These are phyloP conservation scores for Hylaea fasciaria DNA, from an alignment of 2,888 invertebrate species.

Conservation along the genomic window DNA sequence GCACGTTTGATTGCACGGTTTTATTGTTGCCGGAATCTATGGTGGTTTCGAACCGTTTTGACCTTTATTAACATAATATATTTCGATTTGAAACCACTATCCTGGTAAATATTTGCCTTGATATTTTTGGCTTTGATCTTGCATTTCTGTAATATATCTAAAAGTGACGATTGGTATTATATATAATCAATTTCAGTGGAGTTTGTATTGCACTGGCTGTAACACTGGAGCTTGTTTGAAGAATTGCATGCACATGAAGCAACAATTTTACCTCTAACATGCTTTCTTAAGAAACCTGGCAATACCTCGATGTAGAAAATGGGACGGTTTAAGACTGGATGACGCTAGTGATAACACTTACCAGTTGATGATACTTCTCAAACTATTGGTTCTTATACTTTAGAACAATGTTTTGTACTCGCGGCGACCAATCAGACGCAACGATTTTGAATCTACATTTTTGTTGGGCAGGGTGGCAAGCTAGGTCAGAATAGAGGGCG, in stretches of 20 bases:
- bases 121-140: constrained; percentile 2
- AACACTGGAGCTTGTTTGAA: constrained; percentile 31
- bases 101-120: neutral
- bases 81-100: constrained; percentile 5
- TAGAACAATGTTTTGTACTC: no score
- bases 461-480: no score
- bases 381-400: no score
- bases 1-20: constrained; percentile 47
- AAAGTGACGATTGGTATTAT: neutral
- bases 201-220: constrained; percentile 26
- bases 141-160: neutral
- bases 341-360: neutral
- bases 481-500: no score
- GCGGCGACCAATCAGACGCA: no score
- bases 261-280: neutral
- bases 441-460: no score
- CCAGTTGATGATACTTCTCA: neutral
- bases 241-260: constrained; percentile 9
- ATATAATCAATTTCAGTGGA: neutral
- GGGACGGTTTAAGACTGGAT: neutral
- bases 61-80: neutral
- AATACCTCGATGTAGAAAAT: neutral
- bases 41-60: constrained; percentile 12
- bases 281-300: constrained; percentile 4
- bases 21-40: constrained; percentile 4